Evolutionary conservation across 2,888 invertebrate species (phyloP).

Genomic region (Mesorhabditis spiculigera): DNA sequence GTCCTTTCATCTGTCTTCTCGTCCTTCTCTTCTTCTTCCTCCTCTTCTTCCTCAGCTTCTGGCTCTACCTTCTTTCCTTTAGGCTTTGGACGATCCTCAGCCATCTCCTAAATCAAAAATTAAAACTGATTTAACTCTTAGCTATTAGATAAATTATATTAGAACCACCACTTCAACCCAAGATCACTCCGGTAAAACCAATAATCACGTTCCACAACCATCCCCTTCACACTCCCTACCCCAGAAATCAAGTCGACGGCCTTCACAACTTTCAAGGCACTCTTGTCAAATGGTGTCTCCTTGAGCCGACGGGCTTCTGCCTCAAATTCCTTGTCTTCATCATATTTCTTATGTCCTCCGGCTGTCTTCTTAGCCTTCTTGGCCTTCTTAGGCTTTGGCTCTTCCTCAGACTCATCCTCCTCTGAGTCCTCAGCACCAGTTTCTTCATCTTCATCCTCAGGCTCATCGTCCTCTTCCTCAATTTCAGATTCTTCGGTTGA

Average conservation of each 20-base stretch:
- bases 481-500: no score
- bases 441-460: neutral
- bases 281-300: constrained; percentile 1
- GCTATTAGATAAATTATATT: neutral
- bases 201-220: neutral
- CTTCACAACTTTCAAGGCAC: neutral
- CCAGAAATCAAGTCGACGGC: neutral
- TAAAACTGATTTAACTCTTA: neutral
- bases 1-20: no score
- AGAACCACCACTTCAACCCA: neutral
- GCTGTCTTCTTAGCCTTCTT: neutral
- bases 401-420: neutral
- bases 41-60: neutral
- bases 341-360: neutral
- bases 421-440: neutral
- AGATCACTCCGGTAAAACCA: neutral
- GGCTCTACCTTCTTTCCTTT: constrained; percentile 2
- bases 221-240: neutral
- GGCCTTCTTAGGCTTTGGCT: neutral
- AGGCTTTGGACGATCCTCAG: neutral
- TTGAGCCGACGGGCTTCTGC: neutral
- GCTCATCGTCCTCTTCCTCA: neutral
- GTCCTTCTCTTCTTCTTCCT: neutral
- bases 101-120: neutral
- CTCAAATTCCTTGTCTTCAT: neutral